These are phyloP conservation scores for Camelus bactrianus DNA, from an alignment of 2,113 vertebrate species.

Conservation along the genomic window DNA sequence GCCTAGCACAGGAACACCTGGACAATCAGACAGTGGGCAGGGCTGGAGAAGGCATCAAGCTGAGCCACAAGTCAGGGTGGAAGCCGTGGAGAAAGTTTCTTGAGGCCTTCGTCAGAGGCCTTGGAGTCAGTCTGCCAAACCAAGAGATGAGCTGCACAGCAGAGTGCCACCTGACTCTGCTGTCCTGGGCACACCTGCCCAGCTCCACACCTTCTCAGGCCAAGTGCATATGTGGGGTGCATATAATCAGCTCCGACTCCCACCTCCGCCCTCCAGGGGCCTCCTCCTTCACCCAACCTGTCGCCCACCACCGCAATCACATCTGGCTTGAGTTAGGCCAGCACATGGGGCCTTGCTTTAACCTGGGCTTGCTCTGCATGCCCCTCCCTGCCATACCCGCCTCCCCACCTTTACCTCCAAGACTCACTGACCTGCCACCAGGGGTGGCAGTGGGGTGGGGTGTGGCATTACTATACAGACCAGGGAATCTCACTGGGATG, in stretches of 20 bases:
- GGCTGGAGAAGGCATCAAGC: background rate
- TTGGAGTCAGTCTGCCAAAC: background rate
- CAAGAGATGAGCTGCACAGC: background rate
- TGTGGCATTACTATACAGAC: background rate
- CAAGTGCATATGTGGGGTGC: background rate
- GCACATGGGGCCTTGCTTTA: background rate
- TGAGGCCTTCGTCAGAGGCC: background rate
- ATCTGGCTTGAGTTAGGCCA: background rate
- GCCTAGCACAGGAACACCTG: background rate
- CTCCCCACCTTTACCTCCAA: background rate
- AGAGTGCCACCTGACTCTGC: background rate
- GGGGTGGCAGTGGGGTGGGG: no score
- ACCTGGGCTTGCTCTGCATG: background rate
- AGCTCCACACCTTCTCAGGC: background rate
- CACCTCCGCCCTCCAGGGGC: background rate
- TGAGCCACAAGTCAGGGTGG: background rate
- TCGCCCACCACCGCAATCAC: background rate
- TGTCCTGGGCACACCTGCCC: background rate
- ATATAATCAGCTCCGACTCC: background rate
- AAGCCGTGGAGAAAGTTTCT: background rate
- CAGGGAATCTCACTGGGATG: background rate
- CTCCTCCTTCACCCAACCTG: background rate
- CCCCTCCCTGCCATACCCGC: background rate
- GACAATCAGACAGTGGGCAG: background rate
- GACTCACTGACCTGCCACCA: background rate